Evolutionary conservation across 2,888 invertebrate genomes (phyloP).

Genomic region (Euclidia mi): DNA sequence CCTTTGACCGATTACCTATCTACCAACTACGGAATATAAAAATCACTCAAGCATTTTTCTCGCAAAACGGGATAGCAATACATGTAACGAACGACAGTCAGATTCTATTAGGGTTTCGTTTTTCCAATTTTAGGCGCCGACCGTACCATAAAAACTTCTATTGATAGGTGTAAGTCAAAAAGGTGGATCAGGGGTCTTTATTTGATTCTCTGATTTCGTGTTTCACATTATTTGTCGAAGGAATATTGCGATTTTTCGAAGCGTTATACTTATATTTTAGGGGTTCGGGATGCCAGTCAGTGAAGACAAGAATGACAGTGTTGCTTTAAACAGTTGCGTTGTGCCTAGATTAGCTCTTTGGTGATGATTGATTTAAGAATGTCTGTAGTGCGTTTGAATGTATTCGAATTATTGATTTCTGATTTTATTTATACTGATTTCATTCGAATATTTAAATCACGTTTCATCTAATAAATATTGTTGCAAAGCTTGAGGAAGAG

Average conservation of each 20-base stretch:
- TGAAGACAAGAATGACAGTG: no score
- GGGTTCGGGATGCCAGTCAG: no score
- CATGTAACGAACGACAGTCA: background rate
- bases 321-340: no score
- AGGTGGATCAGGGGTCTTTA: constrained; percentile 14
- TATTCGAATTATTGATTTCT: no score
- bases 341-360: no score
- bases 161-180: constrained; percentile 12
- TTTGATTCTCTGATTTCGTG: constrained; percentile 37
- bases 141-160: constrained; percentile 6
- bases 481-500: no score
- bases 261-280: background rate
- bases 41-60: background rate
- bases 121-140: constrained; percentile 4
- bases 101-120: constrained; percentile 4
- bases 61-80: background rate
- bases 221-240: background rate
- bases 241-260: background rate
- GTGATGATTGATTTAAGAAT: no score
- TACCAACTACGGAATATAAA: background rate
- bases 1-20: background rate
- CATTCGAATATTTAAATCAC: no score
- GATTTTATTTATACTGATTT: no score
- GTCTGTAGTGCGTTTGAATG: no score
- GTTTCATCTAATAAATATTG: no score